phyloP scores from a whole-genome alignment of 2,113 vertebrate species.

The Leptodactylus fuscus region DNA sequence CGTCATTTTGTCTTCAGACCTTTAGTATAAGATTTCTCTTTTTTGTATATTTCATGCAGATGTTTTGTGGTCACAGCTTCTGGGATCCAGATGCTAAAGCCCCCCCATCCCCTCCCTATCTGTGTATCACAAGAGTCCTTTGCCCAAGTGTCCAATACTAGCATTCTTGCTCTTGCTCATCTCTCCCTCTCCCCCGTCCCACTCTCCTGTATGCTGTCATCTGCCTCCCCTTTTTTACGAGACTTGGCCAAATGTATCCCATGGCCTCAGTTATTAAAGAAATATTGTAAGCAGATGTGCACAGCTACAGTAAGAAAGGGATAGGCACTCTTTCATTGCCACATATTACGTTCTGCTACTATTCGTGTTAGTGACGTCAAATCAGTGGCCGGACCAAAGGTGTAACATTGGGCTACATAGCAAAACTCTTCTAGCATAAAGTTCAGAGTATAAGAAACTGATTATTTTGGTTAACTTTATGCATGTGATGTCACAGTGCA shows the following conservation, averaged over 20 bases:
- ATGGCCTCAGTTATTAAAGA: conserved; percentile 69
- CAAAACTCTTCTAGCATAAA: too few species aligned
- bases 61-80: conserved; percentile 31
- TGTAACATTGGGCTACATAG: too few species aligned
- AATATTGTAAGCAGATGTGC: conserved; percentile 76
- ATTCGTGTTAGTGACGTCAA: background rate
- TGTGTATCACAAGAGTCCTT: background rate
- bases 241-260: conserved; percentile 70
- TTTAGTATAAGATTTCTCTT: conserved; percentile 11
- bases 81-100: conserved; percentile 52
- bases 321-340: conserved; percentile 67
- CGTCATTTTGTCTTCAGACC: background rate
- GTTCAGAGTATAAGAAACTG: too few species aligned
- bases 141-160: background rate
- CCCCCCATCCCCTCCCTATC: conserved; percentile 24
- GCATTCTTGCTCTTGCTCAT: background rate
- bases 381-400: too few species aligned
- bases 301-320: conserved; percentile 65
- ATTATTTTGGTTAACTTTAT: too few species aligned
- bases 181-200: conserved; percentile 1
- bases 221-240: conserved; percentile 55
- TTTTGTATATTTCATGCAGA: conserved; percentile 22
- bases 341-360: background rate
- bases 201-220: conserved; percentile 1
- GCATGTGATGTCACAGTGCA: too few species aligned